phyloP scores from a whole-genome alignment of 2,113 vertebrate species.

The Bufo bufo region DNA sequence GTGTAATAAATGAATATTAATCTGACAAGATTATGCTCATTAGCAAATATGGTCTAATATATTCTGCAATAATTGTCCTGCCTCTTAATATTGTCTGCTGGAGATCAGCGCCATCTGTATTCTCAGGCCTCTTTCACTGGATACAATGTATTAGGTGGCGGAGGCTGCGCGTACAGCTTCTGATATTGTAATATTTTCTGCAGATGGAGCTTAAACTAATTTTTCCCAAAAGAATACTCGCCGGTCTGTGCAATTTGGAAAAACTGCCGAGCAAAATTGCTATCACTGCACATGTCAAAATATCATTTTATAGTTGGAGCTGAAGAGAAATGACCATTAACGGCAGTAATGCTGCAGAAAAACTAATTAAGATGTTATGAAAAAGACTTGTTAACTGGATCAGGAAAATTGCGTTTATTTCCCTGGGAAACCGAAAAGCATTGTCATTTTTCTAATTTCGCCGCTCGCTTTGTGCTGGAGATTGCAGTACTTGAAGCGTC shows the following conservation, averaged over 20 bases:
- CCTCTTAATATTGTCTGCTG: not conserved
- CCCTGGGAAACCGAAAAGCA: constrained; percentile 34
- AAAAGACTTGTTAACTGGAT: constrained; percentile 54
- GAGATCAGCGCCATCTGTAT: not conserved
- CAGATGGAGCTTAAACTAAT: constrained; percentile 50
- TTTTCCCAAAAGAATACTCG: constrained; percentile 42
- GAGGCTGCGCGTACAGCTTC: not conserved
- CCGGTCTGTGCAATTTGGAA: constrained; percentile 41
- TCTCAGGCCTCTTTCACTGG: not conserved
- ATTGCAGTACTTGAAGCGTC: constrained; percentile 10
- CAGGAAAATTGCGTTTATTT: constrained; percentile 45
- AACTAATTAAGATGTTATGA: constrained; percentile 57
- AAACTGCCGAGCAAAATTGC: constrained; percentile 38
- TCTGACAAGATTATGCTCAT: too few relatives aligned
- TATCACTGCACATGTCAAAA: constrained; percentile 51
- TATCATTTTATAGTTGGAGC: constrained; percentile 48
- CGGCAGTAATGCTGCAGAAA: constrained; percentile 32
- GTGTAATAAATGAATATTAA: too few relatives aligned
- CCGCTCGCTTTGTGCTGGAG: constrained; percentile 27
- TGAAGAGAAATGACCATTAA: constrained; percentile 48
- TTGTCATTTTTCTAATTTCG: constrained; percentile 36
- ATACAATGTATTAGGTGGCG: not conserved
- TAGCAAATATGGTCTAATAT: too few relatives aligned
- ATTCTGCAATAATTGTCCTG: not conserved
- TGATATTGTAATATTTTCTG: constrained; percentile 44